A percentile compares a stretch with the other conserved stretches of the same genome.
phyloP scores from a whole-genome alignment of 1,140 invertebrate genomes.

The Thaumatotibia leucotreta region DNA sequence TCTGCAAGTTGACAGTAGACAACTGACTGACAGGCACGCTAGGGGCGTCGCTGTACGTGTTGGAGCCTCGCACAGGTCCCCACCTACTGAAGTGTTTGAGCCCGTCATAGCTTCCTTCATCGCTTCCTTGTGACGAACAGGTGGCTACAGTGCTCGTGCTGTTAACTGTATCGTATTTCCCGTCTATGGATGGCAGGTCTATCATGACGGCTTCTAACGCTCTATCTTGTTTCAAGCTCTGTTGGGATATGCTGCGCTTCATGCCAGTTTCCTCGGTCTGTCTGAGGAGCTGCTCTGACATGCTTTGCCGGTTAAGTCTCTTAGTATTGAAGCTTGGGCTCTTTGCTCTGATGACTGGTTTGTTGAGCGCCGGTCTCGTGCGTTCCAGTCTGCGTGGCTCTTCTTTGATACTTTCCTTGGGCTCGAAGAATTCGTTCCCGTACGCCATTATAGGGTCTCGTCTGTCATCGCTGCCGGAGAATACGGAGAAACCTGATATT shows the following conservation, averaged over 20 bases:
- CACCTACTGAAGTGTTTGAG: slow-evolving; percentile 49
- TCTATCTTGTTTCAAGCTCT: slow-evolving; percentile 57
- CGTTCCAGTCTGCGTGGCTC: slow-evolving; percentile 32
- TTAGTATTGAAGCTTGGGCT: slow-evolving; percentile 17
- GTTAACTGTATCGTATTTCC: slow-evolving; percentile 41
- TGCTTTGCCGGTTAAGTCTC: slow-evolving; percentile 47
- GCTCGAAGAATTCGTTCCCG: slow-evolving; percentile 28
- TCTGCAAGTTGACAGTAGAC: slow-evolving; percentile 56
- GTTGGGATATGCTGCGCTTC: slow-evolving; percentile 56
- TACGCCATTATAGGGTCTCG: slow-evolving; percentile 62
- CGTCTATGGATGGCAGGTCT: slow-evolving; percentile 55
- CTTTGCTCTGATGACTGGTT: slow-evolving; percentile 14
- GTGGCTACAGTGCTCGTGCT: slow-evolving; percentile 33
- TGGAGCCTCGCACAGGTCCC: slow-evolving; percentile 56
- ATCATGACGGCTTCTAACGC: slow-evolving; percentile 60
- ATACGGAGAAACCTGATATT: slow-evolving; percentile 64
- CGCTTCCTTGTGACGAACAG: slow-evolving; percentile 26
- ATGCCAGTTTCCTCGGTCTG: slow-evolving; percentile 25
- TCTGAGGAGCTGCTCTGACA: slow-evolving; percentile 51
- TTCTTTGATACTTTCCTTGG: slow-evolving; percentile 18
- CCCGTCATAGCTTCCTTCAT: slow-evolving; percentile 28
- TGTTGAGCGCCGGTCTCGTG: slow-evolving; percentile 32
- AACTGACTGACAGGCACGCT: slow-evolving; percentile 56
- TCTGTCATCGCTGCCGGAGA: slow-evolving; percentile 40
- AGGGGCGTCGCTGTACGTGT: slow-evolving; percentile 47